Evolutionary conservation across 1,140 invertebrate species (phyloP).

Genomic region (Macrotrachela quadricornifera): DNA sequence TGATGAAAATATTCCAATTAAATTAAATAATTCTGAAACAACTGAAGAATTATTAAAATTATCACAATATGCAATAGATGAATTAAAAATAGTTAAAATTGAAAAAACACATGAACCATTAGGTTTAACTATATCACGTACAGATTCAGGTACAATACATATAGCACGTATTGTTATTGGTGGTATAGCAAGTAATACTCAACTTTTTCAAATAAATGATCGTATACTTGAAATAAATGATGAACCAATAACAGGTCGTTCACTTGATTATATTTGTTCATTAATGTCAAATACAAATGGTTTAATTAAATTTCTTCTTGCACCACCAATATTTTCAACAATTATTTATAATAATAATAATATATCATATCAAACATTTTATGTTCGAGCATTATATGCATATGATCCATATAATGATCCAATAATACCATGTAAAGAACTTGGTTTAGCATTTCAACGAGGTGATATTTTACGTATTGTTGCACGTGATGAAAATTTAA

Average conservation of each 20-base stretch:
- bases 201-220: constrained; percentile 72
- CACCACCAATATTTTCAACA: constrained; percentile 33
- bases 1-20: no score
- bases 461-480: constrained; percentile 89
- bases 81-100: constrained; percentile 82
- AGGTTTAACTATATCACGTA: constrained; percentile 28
- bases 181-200: constrained; percentile 44
- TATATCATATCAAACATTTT: constrained; percentile 22
- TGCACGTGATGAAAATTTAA: constrained; percentile 39
- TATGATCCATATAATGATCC: constrained; percentile 94
- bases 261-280: constrained; percentile 89
- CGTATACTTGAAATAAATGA: constrained; percentile 90
- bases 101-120: constrained; percentile 88
- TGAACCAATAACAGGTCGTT: constrained; percentile 78
- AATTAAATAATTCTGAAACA: no score
- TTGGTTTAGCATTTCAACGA: constrained; percentile 74
- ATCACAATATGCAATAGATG: constrained; percentile 42
- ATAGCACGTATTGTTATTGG: constrained; percentile 82
- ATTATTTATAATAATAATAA: no score
- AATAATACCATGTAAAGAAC: constrained; percentile 84
- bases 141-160: constrained; percentile 50
- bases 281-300: constrained; percentile 76
- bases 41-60: constrained; percentile 15
- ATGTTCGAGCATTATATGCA: constrained; percentile 82
- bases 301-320: constrained; percentile 68